These are phyloP conservation scores for Tympanuchus pallidicinctus DNA, from an alignment of 2,113 vertebrate species.

Conservation along the genomic window DNA sequence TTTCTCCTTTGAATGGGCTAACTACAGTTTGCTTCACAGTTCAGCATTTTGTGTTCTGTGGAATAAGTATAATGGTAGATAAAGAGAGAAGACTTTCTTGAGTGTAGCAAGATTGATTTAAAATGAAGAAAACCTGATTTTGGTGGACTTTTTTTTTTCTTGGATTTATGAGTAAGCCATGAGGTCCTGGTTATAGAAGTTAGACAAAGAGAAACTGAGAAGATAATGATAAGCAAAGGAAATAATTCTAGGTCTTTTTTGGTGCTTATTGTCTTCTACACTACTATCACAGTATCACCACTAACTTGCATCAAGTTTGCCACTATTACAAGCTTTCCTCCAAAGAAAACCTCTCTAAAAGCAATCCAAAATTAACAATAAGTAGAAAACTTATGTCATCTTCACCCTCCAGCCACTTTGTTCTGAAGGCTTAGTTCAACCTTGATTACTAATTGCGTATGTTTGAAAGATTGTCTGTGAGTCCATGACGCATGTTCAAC, in stretches of 20 bases:
- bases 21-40: neutral
- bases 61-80: neutral
- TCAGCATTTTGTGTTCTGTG: neutral
- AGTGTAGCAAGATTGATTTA: neutral
- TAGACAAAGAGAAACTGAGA: neutral
- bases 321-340: neutral
- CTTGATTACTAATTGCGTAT: neutral
- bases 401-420: neutral
- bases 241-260: neutral
- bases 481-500: neutral
- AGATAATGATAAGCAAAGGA: neutral
- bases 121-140: neutral
- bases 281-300: neutral
- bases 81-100: neutral
- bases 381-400: neutral
- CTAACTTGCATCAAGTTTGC: neutral
- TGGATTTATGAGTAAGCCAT: neutral
- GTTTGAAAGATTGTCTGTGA: neutral
- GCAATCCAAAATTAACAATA: neutral
- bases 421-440: neutral
- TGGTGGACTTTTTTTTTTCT: neutral
- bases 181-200: neutral
- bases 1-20: neutral
- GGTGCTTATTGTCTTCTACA: neutral
- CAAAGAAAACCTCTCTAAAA: neutral